Percentiles rank a stretch among this genome's conserved stretches.
Evolutionary conservation across 2,797 vertebrate species (phyloP).

Genomic region (Lacerta agilis): DNA sequence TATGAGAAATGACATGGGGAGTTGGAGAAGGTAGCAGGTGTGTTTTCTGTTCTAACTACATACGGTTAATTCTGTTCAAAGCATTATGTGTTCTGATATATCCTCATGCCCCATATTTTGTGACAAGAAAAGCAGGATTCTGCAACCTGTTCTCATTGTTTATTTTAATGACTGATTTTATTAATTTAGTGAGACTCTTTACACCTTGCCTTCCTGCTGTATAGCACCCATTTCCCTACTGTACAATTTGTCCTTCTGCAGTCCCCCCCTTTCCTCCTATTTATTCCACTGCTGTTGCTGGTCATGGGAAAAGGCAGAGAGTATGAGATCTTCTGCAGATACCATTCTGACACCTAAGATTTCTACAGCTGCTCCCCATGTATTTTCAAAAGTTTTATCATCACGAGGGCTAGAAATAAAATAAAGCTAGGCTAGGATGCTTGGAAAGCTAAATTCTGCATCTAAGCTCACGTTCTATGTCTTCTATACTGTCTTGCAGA

Average conservation of each 20-base stretch:
- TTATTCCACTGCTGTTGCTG: background rate
- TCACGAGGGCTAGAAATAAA: background rate
- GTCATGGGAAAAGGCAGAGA: background rate
- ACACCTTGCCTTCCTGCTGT: no score
- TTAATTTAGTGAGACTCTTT: no score
- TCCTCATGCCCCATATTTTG: background rate
- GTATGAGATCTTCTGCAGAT: background rate
- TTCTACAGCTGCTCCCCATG: background rate
- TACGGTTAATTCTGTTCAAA: background rate
- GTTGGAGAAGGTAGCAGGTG: background rate
- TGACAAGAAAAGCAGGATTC: background rate
- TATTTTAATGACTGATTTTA: background rate
- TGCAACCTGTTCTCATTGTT: background rate
- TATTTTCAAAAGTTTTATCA: background rate
- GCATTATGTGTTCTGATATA: background rate
- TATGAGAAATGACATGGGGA: background rate
- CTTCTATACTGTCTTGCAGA: background rate
- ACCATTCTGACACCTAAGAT: background rate
- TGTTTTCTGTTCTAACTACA: background rate
- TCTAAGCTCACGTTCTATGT: background rate
- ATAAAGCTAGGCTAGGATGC: background rate
- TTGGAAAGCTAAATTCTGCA: background rate
- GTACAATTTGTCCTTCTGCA: background rate
- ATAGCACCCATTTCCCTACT: background rate
- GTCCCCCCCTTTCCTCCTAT: background rate